Evolutionary conservation across 35 echinoderm and acorn worm species (phyloP).

Genomic region (Lytechinus pictus): DNA sequence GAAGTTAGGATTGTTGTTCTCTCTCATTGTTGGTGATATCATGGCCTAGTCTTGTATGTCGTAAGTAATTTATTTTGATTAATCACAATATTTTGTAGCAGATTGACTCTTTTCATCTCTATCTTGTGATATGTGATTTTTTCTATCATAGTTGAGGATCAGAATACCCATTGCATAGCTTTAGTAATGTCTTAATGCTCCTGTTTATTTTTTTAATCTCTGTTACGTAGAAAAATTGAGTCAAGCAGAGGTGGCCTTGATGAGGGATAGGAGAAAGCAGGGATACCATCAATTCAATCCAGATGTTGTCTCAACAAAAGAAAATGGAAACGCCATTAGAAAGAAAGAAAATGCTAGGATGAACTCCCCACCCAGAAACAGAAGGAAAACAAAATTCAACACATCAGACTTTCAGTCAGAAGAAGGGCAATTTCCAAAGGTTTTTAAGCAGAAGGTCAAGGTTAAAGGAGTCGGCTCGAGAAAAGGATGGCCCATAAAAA

Average conservation of each 20-base stretch:
- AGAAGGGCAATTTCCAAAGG: not conserved
- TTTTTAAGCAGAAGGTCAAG: not conserved
- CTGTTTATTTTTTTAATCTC: not conserved
- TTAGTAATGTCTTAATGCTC: not conserved
- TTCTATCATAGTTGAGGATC: not conserved
- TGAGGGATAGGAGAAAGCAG: not conserved
- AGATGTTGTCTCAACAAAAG: not conserved
- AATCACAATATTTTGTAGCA: too few species aligned
- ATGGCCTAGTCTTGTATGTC: too few species aligned
- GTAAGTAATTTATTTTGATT: too few species aligned
- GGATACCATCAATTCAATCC: not conserved
- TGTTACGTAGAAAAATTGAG: not conserved
- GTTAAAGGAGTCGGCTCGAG: not conserved
- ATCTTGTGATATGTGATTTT: too few species aligned
- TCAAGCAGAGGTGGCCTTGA: not conserved
- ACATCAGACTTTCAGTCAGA: not conserved
- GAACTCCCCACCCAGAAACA: not conserved
- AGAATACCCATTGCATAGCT: not conserved
- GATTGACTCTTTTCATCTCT: too few species aligned
- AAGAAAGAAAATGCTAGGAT: not conserved
- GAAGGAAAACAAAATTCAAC: not conserved
- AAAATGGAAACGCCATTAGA: not conserved
- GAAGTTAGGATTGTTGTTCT: too few species aligned
- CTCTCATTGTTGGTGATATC: too few species aligned
- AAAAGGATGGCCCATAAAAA: not conserved